Conservation (phyloP, 1,140 invertebrate genomes). For the Ostrea denselamellosa region DNA sequence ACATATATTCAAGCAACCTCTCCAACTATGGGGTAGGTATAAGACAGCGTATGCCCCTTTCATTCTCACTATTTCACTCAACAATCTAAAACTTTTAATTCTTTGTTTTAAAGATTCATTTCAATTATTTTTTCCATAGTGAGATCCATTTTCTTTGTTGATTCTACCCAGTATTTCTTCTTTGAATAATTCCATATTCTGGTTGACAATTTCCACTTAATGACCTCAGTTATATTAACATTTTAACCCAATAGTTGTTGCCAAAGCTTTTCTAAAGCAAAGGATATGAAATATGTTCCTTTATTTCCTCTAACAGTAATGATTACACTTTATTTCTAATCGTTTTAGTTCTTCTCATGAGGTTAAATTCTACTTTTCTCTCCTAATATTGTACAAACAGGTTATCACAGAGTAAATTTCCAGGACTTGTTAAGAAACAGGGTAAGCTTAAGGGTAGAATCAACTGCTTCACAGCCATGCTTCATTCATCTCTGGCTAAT, state of each 20-base stretch:
- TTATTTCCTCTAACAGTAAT: background rate
- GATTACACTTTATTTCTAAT: background rate
- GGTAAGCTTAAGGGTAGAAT: conserved; percentile 20
- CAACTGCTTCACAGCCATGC: conserved; percentile 23
- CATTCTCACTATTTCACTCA: background rate
- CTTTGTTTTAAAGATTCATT: background rate
- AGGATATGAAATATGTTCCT: background rate
- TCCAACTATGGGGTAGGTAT: background rate
- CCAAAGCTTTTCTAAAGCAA: background rate
- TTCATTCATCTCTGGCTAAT: conserved; percentile 38
- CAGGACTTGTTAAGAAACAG: background rate
- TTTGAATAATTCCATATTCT: background rate
- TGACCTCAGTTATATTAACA: too few relatives aligned
- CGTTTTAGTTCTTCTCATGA: background rate
- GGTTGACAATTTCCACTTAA: background rate
- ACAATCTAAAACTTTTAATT: conserved; percentile 13
- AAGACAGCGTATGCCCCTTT: background rate
- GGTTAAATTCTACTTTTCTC: background rate
- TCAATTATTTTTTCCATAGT: background rate
- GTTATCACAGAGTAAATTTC: conserved; percentile 33
- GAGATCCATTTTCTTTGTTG: background rate
- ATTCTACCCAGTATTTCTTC: background rate
- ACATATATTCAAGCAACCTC: conserved; percentile 12
- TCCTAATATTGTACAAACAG: conserved; percentile 30
- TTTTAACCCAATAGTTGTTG: too few relatives aligned